Evolutionary conservation across 2,888 invertebrate species (phyloP).

Genomic region (Coenonympha arcania): DNA sequence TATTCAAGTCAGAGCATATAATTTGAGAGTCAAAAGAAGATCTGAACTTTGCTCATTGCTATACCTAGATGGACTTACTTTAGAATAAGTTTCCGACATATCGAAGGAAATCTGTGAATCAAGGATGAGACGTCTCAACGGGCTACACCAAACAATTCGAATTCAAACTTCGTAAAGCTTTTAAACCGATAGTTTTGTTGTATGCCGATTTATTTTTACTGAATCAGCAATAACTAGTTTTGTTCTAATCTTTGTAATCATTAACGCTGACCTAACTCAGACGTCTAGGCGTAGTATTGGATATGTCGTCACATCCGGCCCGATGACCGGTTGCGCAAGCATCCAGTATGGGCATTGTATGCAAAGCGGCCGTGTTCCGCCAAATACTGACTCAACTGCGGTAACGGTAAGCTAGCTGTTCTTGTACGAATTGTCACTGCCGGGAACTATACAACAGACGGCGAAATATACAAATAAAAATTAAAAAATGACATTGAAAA

Average conservation of each 20-base stretch:
- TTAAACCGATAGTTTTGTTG: no score
- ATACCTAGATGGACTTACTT: neutral
- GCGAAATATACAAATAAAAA: neutral
- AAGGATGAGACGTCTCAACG: no score
- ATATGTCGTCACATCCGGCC: constrained; percentile 64
- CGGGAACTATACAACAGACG: neutral
- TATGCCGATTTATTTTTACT: no score
- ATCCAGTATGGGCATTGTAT: constrained; percentile 65
- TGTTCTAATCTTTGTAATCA: neutral
- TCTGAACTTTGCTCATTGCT: neutral
- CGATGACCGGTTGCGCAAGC: constrained; percentile 63
- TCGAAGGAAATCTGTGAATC: no score
- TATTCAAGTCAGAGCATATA: no score
- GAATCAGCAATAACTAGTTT: no score
- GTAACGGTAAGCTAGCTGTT: constrained; percentile 34
- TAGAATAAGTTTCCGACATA: no score
- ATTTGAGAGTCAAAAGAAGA: neutral
- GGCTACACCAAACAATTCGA: no score
- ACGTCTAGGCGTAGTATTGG: constrained; percentile 46
- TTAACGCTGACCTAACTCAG: constrained; percentile 37
- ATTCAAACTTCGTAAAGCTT: no score
- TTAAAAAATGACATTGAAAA: neutral
- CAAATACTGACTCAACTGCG: constrained; percentile 49
- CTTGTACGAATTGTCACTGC: constrained; percentile 14
- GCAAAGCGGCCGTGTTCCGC: constrained; percentile 57